Evolutionary conservation across 1,140 invertebrate species (phyloP).

Genomic region (Cardiocondyla obscurior): DNA sequence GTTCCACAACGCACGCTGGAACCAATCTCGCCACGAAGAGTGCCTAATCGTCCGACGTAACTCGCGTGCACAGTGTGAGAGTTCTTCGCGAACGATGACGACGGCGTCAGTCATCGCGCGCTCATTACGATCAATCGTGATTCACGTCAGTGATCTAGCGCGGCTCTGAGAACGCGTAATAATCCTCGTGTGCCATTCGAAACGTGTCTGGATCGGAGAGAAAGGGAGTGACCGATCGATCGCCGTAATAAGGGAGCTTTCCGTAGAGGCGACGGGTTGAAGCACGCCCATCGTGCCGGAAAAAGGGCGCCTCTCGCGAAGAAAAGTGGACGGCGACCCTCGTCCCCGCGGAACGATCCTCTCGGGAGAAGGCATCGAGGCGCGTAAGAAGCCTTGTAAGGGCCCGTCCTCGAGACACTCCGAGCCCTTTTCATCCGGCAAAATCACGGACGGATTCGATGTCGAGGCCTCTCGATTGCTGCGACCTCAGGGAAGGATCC

Average conservation of each 20-base stretch:
- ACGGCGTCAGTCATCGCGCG: background rate
- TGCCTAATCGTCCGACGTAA: constrained; percentile 19
- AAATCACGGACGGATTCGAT: constrained; percentile 2
- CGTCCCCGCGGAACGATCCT: constrained; percentile 53
- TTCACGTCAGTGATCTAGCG: background rate
- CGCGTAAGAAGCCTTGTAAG: constrained; percentile 46
- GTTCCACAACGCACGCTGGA: background rate
- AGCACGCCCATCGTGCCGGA: constrained; percentile 35
- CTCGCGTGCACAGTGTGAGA: background rate
- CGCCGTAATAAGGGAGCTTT: constrained; percentile 65
- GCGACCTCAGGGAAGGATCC: background rate
- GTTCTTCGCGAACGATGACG: background rate
- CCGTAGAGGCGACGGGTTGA: constrained; percentile 21
- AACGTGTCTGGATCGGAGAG: constrained; percentile 14
- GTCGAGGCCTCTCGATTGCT: background rate
- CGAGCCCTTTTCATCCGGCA: background rate
- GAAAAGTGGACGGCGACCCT: constrained; percentile 63
- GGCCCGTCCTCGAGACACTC: constrained; percentile 35
- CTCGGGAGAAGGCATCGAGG: constrained; percentile 55
- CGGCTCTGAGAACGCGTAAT: background rate
- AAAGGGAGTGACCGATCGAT: constrained; percentile 62
- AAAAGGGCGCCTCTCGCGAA: constrained; percentile 41
- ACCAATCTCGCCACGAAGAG: constrained; percentile 18
- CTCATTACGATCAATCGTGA: background rate
- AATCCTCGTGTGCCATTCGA: constrained; percentile 12